Base-by-base conservation (phyloP, 1,140 invertebrate genomes). In the Drosophila dunni region DNA sequence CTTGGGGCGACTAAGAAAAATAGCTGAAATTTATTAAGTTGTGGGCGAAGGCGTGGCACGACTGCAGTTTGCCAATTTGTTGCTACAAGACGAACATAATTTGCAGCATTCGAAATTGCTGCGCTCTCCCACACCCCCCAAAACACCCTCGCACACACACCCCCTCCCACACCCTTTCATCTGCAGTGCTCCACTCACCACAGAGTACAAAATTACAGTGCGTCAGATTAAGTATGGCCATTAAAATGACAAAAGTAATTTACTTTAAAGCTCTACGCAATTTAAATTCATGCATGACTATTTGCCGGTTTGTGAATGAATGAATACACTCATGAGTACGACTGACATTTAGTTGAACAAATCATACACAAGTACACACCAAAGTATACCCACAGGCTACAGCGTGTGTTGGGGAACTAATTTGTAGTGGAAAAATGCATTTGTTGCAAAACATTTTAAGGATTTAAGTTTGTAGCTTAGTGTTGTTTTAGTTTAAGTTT, bases 201-300 rank as follows among this genome's bases (percentile, higher is more conserved):
- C 33, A 8, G 4, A 15, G 8, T 9, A 15, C 40, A 33, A 40
- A 48, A 45, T 46, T 51, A 54, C 58, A 53, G 65, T 45, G 45
- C 46, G 58, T 60, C 51, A 74, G 46, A 62, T 73, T 71, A 78
- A 60, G 67, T 76, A 77, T 36, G 56, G 64, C 80, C 80, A 84
- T 74, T 84, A 71, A 78, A 80, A 74, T 86, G 82, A 82, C 79
- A 88, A 86, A 82, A 88, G 76, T 82, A 88, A 88, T 88, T 88
- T 86, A 64, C 65, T 54, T 72, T 66, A 78, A 85, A 77, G 75
- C 64, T 64, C 53, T 64, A 71, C 74, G 74, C 78, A 85, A 86
- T 78, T 86, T 86, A 46, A 88, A 88, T 79, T 85, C 72, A 74
- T 78, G 57, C 53, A 58, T 66, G 45, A 63, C 57, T 53, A 20